phyloP scores from a whole-genome alignment of 2,888 invertebrate genomes.

The Prionchulus punctatus region DNA sequence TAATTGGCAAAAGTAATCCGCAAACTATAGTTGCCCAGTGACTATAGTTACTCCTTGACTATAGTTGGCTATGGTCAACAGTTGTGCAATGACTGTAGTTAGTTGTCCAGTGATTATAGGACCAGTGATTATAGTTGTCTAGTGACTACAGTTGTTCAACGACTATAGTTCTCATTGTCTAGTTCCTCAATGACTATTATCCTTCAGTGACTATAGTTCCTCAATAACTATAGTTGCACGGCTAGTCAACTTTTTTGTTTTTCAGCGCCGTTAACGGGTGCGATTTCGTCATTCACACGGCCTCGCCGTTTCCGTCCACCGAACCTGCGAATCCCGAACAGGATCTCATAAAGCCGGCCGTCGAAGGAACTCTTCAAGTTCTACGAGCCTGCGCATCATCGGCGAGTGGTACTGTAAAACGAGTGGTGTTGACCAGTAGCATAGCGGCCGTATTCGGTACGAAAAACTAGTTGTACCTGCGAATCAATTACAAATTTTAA shows the following conservation, averaged over 20 bases:
- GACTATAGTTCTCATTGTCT: too few species aligned
- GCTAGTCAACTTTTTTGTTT: neutral
- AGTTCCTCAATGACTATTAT: too few species aligned
- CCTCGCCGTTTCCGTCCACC: conserved; percentile 6
- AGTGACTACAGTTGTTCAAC: too few species aligned
- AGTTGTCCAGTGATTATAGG: too few species aligned
- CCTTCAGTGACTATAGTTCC: neutral
- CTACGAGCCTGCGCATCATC: conserved; percentile 38
- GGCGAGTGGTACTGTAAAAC: conserved; percentile 34
- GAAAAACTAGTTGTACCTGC: too few species aligned
- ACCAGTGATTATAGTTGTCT: too few species aligned
- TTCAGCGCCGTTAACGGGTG: conserved; percentile 9
- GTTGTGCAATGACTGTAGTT: too few species aligned
- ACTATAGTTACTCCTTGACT: too few species aligned
- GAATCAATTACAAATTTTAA: too few species aligned
- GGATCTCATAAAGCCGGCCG: conserved; percentile 35
- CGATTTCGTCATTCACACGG: conserved; percentile 8
- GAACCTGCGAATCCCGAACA: conserved; percentile 21
- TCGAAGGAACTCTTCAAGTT: conserved; percentile 39
- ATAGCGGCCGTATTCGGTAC: conserved; percentile 27
- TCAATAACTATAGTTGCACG: neutral
- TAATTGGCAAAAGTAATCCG: conserved; percentile 4
- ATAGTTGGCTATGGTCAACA: too few species aligned
- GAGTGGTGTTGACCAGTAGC: conserved; percentile 41
- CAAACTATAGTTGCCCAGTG: too few species aligned